Percentiles rank a stretch among this genome's conserved stretches.
phyloP scores from a whole-genome alignment of 2,888 invertebrate genomes.

The Diarsia brunnea region DNA sequence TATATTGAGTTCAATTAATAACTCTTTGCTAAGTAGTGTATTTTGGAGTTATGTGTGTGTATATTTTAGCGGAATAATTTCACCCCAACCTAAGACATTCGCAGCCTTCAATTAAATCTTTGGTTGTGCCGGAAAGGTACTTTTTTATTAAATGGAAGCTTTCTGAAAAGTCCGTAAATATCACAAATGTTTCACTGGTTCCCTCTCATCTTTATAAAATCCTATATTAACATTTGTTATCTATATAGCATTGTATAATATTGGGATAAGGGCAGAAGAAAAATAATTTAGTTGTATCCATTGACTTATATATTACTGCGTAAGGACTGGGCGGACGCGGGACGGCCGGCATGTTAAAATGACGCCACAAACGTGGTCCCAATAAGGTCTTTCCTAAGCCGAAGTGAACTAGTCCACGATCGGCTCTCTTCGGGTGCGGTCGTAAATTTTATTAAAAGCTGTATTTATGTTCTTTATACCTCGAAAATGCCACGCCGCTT shows the following conservation, averaged over 20 bases:
- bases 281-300: not conserved
- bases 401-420: too few relatives aligned
- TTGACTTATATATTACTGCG: too few relatives aligned
- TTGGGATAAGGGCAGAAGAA: too few relatives aligned
- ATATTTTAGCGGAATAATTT: not conserved
- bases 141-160: not conserved
- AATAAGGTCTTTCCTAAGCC: too few relatives aligned
- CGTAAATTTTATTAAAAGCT: too few relatives aligned
- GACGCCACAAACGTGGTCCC: too few relatives aligned
- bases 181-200: not conserved
- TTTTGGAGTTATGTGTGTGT: not conserved
- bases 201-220: not conserved
- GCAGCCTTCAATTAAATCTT: not conserved
- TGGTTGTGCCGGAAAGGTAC: not conserved
- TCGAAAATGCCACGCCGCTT: too few relatives aligned
- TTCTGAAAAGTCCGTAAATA: not conserved
- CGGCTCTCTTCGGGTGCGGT: too few relatives aligned
- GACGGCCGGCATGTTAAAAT: too few relatives aligned
- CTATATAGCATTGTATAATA: too few relatives aligned
- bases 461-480: too few relatives aligned
- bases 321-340: too few relatives aligned
- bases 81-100: not conserved
- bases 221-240: not conserved
- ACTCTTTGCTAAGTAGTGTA: not conserved
- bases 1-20: slow-evolving; percentile 26